These are phyloP conservation scores for Rhizomys pruinosus DNA, from an alignment of 2,113 vertebrate genomes.

Conservation along the genomic window DNA sequence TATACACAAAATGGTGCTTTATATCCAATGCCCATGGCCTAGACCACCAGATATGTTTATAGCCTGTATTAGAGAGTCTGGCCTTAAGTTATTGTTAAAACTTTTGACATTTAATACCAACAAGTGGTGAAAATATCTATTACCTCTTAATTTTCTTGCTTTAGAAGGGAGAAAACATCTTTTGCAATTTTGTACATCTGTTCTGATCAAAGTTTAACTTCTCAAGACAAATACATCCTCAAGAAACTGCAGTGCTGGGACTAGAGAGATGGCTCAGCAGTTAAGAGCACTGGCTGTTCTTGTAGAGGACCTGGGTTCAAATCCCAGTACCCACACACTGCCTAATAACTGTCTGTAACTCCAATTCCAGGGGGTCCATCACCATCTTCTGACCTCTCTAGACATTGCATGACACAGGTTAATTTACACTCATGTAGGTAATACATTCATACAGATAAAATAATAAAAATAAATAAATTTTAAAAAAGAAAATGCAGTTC, in stretches of 20 bases:
- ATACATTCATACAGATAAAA: too few species aligned
- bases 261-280: too few species aligned
- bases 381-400: too few species aligned
- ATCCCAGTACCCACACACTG: too few species aligned
- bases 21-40: background rate
- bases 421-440: too few species aligned
- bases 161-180: background rate
- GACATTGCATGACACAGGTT: too few species aligned
- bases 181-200: background rate
- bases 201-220: slow-evolving; percentile 47
- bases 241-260: slow-evolving; percentile 25
- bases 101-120: background rate
- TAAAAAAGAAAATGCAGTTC: slow-evolving; percentile 21
- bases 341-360: too few species aligned
- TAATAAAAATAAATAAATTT: too few species aligned
- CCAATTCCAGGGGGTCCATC: too few species aligned
- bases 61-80: slow-evolving; percentile 42
- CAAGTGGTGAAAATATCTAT: background rate
- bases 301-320: too few species aligned
- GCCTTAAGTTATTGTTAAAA: slow-evolving; percentile 41
- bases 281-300: too few species aligned
- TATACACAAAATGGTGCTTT: slow-evolving; percentile 5
- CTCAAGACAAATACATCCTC: slow-evolving; percentile 28
- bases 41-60: background rate
- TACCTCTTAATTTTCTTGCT: slow-evolving; percentile 51